Conservation (phyloP, 2,888 invertebrate species). For the Meta bourneti region DNA sequence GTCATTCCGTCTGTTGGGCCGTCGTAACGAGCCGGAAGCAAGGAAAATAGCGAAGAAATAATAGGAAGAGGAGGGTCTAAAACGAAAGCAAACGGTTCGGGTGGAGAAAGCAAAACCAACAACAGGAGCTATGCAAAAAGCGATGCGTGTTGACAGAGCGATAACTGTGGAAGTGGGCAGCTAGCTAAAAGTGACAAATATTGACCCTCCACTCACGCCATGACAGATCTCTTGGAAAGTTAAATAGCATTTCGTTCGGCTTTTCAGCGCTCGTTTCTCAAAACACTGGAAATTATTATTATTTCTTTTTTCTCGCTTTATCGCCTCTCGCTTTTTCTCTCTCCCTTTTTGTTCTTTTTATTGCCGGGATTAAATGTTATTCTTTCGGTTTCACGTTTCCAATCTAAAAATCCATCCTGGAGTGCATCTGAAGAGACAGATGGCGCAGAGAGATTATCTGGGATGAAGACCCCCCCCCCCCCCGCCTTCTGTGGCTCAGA, state of each 20-base stretch:
- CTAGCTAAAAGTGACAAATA: conserved; percentile 76
- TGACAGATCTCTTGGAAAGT: conserved; percentile 75
- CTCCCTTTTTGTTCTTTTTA: conserved; percentile 60
- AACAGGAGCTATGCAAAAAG: conserved; percentile 70
- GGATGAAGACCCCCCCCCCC: conserved; percentile 16
- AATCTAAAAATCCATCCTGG: conserved; percentile 31
- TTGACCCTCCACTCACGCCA: conserved; percentile 72
- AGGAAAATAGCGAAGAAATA: conserved; percentile 69
- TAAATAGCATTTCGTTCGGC: conserved; percentile 75
- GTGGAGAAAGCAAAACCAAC: conserved; percentile 71
- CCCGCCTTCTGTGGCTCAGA: not conserved
- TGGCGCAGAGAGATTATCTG: conserved; percentile 54
- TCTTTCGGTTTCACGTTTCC: conserved; percentile 75
- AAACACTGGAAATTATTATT: conserved; percentile 61
- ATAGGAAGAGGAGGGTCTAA: conserved; percentile 41
- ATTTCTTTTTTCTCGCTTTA: conserved; percentile 7
- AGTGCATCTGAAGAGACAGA: conserved; percentile 50
- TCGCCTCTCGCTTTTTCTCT: conserved; percentile 18
- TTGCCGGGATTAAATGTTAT: conserved; percentile 75
- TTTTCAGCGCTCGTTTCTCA: conserved; percentile 68
- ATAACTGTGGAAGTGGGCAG: conserved; percentile 73
- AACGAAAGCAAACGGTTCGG: conserved; percentile 46
- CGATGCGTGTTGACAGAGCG: conserved; percentile 62
- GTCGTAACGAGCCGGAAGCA: conserved; percentile 63
- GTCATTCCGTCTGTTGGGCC: conserved; percentile 67